Evolutionary conservation across 1,140 invertebrate genomes (phyloP), one percentile per base, ranked within the genome.

Genomic region (Latrodectus geometricus): DNA sequence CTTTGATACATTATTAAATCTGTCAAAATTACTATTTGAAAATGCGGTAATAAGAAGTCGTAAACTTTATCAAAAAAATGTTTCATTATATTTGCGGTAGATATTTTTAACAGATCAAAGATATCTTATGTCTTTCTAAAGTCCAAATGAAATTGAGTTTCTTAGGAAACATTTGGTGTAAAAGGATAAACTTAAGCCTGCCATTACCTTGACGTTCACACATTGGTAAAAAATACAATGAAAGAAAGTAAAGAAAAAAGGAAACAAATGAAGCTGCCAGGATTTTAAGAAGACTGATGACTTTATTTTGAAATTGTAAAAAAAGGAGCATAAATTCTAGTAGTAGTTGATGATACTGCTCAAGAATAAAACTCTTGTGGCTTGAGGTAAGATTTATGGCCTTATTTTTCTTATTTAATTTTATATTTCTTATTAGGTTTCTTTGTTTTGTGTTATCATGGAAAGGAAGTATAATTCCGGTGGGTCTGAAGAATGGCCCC

Each of bases 391-490:
- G 82, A 84, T 84, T 84, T 74, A 84, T 76, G 72, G 68, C 82
- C 73, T 15, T 23, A 84, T 84, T 84, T 84, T 84, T 84, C 82
- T 75, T 84, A 72, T 72, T 84, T 84, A 84, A 84, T 84, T 84
- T 84, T 84, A 76, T 84, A 75, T 35, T 84, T 82, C 79, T 73
- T 82, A 72, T 20, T 82, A 68, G n/a, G 82, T 52, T 84, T 84
- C 82, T 84, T 75, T 75, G 82, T 84, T 84, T 84, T 74, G 50
- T 83, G 54, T 70, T 48, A 82, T 73, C 70, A 23, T 68, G 35
- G 48, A 82, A 61, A 68, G 48, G 74, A 52, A 69, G n/a, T 80
- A 48, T 17, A 12, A 9, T 73, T 17, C 17, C 14, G 23, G 23
- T 15, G 12, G 66, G 21, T 50, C 68, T 82, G 80, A 82, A 54